These are phyloP conservation scores for Stichodactyla helianthus DNA, from an alignment of 64 coral and sea anemone species.

Conservation along the genomic window DNA sequence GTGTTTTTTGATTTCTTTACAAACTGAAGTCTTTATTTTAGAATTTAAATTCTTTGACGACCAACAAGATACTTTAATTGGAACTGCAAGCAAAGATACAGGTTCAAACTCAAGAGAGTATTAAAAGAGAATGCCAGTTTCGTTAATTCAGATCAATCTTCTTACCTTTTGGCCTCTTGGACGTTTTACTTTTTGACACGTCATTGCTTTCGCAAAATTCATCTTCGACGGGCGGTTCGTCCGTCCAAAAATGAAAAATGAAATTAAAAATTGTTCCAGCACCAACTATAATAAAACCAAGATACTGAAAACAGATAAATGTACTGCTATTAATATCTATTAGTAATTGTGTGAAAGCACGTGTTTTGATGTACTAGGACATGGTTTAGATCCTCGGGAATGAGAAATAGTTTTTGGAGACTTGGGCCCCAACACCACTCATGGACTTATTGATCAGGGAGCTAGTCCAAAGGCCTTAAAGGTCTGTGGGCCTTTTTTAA, in stretches of 20 bases:
- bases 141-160: not conserved
- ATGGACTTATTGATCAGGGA: too few species aligned
- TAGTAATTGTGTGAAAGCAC: not conserved
- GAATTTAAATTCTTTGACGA: not conserved
- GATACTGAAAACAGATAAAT: constrained; percentile 31
- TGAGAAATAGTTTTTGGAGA: too few species aligned
- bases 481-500: too few species aligned
- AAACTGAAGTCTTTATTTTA: not conserved
- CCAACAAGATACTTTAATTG: not conserved
- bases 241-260: constrained; percentile 44
- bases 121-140: not conserved
- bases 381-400: too few species aligned
- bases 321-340: not conserved
- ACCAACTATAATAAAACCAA: constrained; percentile 48
- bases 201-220: not conserved
- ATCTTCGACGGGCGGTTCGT: constrained; percentile 40
- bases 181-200: not conserved
- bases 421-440: too few species aligned
- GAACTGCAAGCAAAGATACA: not conserved
- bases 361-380: too few species aligned
- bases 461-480: too few species aligned
- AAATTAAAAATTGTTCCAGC: constrained; percentile 54
- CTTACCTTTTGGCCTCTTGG: not conserved
- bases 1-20: not conserved
- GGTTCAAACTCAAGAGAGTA: not conserved